Conservation (phyloP, 2,888 invertebrate species). For the Acanthosepion esculentum region DNA sequence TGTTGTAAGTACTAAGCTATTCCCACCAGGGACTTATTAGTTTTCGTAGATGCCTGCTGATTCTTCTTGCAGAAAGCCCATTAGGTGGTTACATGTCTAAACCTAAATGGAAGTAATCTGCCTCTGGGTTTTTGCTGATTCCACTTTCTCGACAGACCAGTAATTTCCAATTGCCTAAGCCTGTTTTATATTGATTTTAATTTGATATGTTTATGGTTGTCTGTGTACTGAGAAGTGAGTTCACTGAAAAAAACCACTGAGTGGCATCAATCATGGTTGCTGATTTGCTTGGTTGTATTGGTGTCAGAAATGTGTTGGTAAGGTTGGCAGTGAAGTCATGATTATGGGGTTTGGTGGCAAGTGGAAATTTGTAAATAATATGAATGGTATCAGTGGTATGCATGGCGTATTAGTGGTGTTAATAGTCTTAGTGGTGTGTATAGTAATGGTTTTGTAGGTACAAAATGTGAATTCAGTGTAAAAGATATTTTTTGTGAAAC, state of each 20-base stretch:
- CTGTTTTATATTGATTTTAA: conserved; percentile 33
- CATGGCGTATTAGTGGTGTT: not conserved
- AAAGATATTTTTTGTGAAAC: too few relatives aligned
- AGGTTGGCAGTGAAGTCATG: not conserved
- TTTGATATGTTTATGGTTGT: not conserved
- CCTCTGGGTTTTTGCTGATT: not conserved
- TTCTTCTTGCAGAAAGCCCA: not conserved
- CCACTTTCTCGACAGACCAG: not conserved
- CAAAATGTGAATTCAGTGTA: too few relatives aligned
- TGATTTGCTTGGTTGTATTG: not conserved
- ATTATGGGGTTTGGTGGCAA: not conserved
- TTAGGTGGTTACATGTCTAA: not conserved
- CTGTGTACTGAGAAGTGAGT: not conserved
- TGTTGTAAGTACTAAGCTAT: not conserved
- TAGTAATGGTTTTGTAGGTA: too few relatives aligned
- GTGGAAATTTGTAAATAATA: not conserved
- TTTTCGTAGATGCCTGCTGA: not conserved
- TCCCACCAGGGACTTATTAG: not conserved
- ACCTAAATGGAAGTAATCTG: not conserved
- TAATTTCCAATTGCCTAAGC: conserved; percentile 2
- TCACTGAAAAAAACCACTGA: not conserved
- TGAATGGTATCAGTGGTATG: not conserved
- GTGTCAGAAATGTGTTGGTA: not conserved
- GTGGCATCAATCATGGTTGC: not conserved
- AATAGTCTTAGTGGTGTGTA: not conserved